A percentile compares a stretch with the other conserved stretches of the same genome.
Conservation (phyloP, 2,113 vertebrate genomes). For the Circaetus cinerascens region DNA sequence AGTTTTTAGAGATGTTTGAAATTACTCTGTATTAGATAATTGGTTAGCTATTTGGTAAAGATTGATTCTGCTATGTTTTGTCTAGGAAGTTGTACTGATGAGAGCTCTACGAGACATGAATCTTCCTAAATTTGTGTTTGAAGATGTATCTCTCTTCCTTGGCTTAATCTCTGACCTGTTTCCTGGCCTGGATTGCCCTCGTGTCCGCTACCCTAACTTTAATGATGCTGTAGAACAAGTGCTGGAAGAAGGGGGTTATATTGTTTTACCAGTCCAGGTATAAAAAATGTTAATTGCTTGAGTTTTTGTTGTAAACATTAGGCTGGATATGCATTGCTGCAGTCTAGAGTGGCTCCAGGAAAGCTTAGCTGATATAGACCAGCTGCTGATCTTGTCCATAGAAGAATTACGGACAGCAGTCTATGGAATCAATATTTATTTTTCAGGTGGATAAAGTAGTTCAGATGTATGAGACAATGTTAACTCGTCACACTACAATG, state of each 20-base stretch:
- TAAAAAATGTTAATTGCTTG: not conserved
- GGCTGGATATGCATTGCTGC: not conserved
- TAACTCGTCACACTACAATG: conserved; percentile 96
- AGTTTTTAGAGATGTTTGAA: not conserved
- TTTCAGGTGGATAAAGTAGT: conserved; percentile 95
- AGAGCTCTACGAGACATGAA: conserved; percentile 95
- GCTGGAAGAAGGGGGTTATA: conserved; percentile 80
- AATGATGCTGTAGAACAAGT: conserved; percentile 87
- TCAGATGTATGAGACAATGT: conserved; percentile 97
- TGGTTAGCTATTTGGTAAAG: not conserved
- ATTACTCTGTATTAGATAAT: not conserved
- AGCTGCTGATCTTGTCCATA: not conserved
- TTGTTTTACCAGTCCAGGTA: conserved; percentile 87
- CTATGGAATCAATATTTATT: not conserved
- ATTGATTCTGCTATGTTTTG: not conserved
- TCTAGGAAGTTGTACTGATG: conserved; percentile 94
- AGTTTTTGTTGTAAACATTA: not conserved
- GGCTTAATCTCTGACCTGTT: conserved; percentile 94
- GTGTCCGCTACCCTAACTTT: conserved; percentile 89
- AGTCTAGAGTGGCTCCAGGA: not conserved
- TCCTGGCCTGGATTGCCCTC: conserved; percentile 91
- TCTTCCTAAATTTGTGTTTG: conserved; percentile 95
- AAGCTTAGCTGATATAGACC: not conserved
- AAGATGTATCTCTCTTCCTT: conserved; percentile 94
- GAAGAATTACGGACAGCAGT: not conserved